phyloP scores from a whole-genome alignment of 2,113 vertebrate species.

The Amphiprion percula region DNA sequence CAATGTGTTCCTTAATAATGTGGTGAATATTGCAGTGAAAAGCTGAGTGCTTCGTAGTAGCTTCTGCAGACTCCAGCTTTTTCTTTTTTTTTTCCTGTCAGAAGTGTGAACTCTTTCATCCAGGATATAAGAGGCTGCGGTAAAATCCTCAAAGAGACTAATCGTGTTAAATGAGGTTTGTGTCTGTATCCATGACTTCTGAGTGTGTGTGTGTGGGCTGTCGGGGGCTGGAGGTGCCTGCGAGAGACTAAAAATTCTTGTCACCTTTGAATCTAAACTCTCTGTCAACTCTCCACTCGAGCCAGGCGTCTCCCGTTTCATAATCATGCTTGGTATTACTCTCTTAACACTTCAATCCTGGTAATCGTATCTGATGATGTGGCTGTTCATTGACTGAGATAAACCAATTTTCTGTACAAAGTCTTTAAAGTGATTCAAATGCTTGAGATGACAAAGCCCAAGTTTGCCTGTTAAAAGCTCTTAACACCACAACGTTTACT shows the following conservation, averaged over 20 bases:
- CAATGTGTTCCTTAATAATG: constrained; percentile 74
- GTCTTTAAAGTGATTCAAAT: constrained; percentile 65
- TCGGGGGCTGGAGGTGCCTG: constrained; percentile 44
- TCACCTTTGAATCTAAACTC: constrained; percentile 55
- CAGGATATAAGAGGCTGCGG: constrained; percentile 66
- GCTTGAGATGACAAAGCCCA: constrained; percentile 64
- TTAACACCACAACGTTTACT: constrained; percentile 77
- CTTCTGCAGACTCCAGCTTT: constrained; percentile 65
- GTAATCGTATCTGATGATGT: constrained; percentile 60
- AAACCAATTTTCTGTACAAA: constrained; percentile 62
- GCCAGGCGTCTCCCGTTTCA: constrained; percentile 32
- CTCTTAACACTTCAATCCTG: constrained; percentile 45
- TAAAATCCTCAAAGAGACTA: constrained; percentile 82
- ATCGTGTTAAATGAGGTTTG: constrained; percentile 78
- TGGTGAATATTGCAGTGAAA: constrained; percentile 70
- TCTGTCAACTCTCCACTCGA: constrained; percentile 33
- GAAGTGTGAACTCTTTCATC: constrained; percentile 75
- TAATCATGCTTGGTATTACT: constrained; percentile 26
- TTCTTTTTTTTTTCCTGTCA: constrained; percentile 38
- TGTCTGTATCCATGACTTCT: constrained; percentile 72
- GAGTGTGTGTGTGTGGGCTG: constrained; percentile 27
- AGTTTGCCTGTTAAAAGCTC: constrained; percentile 70
- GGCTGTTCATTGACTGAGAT: constrained; percentile 57
- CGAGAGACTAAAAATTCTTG: constrained; percentile 44
- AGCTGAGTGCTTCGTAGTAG: constrained; percentile 51